Evolutionary conservation across 1,140 invertebrate species (phyloP), one percentile per base, ranked within the genome.

Genomic region (Teleopsis dalmanni): DNA sequence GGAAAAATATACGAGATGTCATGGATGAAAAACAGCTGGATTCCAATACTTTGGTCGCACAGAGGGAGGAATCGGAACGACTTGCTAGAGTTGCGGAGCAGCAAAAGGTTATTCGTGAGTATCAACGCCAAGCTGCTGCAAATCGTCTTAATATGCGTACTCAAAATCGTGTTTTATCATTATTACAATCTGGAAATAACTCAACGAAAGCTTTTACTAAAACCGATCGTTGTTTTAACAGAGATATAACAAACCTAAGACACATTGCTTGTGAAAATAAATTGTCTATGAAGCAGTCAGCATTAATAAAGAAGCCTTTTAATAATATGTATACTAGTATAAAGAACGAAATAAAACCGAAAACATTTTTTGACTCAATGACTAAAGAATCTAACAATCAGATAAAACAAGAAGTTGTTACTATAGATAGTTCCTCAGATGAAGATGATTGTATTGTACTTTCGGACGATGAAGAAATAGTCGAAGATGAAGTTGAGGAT

Each of bases 1-100:
- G 88, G 16, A 76, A 86, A 47, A 92, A 91, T 58, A 92, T 91
- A 55, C 79, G 91, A 33, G 90, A 95, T 72, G 92, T 96, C 1
- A 87, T 95, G 79, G 85, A 88, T 61, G 91, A 95, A 59, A 87
- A 86, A 44, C 88, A 95, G 60, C 70, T 98, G 37, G 93, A 96
- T 64, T 86, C 89, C 54, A 86, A 88, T 8, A 96, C 93, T 6
- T 64, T 95, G n/a, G 83, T 83, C 19, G 94, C 94, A 3, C 92
- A 96, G 67, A 76, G 88, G 26, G 91, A 94, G 65, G 94, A 97
- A 73, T 84, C 86, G 57, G 92, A 95, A 64, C 77, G 94, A 64
- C 73, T 90, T 40, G 77, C 83, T 13, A 75, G 87, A n/a, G 85
- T 91, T 22, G 87, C 88, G 62, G 87, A 88, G 58, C 86, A 89